Base-by-base conservation (phyloP, 2,113 vertebrate genomes). In the Mirza zaza region DNA sequence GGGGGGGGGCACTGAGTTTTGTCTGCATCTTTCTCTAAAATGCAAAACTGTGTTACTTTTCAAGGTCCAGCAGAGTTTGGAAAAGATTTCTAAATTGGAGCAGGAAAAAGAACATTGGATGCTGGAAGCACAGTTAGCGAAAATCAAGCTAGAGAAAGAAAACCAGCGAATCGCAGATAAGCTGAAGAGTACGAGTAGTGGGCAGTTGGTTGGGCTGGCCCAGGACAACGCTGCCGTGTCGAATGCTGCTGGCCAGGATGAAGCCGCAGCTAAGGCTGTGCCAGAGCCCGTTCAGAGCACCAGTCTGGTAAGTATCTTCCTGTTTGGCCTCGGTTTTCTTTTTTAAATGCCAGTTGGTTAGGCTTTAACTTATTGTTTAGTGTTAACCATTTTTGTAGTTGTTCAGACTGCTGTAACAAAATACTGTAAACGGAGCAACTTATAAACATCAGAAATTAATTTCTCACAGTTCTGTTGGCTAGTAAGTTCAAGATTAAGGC, bases 61-160 rank as follows among this genome's bases (percentile, higher is more conserved):
- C 87, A 98, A 99, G 99, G 99, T 99, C 93, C 99, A 99, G 91
- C 99, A 99, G 98, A 99, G 99, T 98, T 99, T 99, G 98, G 99
- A 99, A 98, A 99, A 99, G 98, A 99, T 99, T 79, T 98, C 99
- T 70, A 99, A 99, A 93, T 98, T 99, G 97, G 99, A 99, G 97
- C 99, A 99, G 98, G 99, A 99, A 98, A 99, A 99, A 98, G 99
- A 99, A 84, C 99, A 99, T 97, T 99, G 99, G 99, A 99, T 99
- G 98, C 98, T 99, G 95, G 99, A 99, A 98, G 99, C 99, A 52
- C 99, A 99, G 97, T 98, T 99, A 94, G 99, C 99, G 89, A 99
- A 99, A 98, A 99, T 99, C 98, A 99, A 99, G 84, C 97, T 99
- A 76, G 99, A 99, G 98, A 99, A 99, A 97, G 99, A 99, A 98